These are phyloP conservation scores for Anaspis maculata DNA, from an alignment of 2,888 invertebrate genomes.

Conservation along the genomic window DNA sequence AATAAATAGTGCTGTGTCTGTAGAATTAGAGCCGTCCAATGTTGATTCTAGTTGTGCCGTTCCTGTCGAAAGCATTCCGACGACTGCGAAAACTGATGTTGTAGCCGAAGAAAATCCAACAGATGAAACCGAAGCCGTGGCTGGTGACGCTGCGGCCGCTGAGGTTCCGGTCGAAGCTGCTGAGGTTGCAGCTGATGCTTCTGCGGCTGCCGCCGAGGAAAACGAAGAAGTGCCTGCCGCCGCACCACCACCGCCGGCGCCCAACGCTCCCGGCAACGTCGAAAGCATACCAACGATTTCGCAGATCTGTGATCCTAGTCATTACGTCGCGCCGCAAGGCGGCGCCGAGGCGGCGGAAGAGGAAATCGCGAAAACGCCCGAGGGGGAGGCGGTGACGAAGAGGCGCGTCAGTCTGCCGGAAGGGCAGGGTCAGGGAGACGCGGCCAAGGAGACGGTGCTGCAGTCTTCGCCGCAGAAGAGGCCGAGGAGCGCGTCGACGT, in stretches of 20 bases:
- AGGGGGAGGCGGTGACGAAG: conserved; percentile 24
- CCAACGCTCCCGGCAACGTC: no score
- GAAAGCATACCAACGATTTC: conserved; percentile 62
- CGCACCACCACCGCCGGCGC: no score
- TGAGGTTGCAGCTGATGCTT: conserved; percentile 20
- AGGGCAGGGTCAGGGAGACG: conserved; percentile 22
- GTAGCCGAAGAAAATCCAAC: no score
- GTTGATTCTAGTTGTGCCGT: conserved; percentile 41
- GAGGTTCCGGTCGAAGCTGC: no score
- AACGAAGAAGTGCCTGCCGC: conserved; percentile 33
- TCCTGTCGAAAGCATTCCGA: no score
- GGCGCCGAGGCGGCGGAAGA: conserved; percentile 13
- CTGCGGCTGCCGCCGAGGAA: conserved; percentile 5
- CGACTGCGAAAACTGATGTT: no score
- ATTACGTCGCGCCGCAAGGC: conserved; percentile 25
- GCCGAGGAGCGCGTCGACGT: conserved; percentile 71
- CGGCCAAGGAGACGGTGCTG: conserved; percentile 9
- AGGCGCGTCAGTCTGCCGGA: conserved; percentile 55
- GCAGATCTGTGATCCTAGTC: conserved; percentile 65
- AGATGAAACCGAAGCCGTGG: no score
- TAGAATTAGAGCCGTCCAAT: conserved; percentile 45
- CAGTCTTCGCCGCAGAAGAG: conserved; percentile 56
- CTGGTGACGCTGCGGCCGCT: no score
- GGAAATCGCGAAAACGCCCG: conserved; percentile 8
- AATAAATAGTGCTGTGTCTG: conserved; percentile 44